Evolutionary conservation across 2,113 vertebrate genomes (phyloP), one percentile per base, ranked within the genome.

Genomic region (Ciconia stormi): DNA sequence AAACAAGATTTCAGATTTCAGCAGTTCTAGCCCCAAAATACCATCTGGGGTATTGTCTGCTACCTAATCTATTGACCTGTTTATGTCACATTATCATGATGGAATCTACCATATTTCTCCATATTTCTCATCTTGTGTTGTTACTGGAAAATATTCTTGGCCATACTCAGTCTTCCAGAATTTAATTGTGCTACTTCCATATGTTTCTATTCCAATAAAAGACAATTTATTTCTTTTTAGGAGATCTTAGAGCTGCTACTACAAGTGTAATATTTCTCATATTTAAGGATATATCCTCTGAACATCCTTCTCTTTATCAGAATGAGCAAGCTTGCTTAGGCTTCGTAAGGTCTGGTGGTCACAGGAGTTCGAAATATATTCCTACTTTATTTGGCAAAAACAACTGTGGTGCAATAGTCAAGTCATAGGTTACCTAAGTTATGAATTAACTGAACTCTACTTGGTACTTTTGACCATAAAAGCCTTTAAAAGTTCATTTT

Each of bases 371-470:
- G 0, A 89, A 91, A 79, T 85, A 80, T 29, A 53, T 95, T 97
- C 95, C 97, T 97, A 94, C 96, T 96, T 97, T 76, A 96, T 97
- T 97, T 94, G 95, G 97, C 96, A 94, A 95, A 95, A 97, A 96
- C 96, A 97, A 96, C 70, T 87, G 94, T 95, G 95, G 91, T 97
- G 96, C 96, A 94, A 72, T 79, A 84, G 66, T 82, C 70, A 82
- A 92, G 81, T 52, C 58, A 55, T 47, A 93, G 70, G 29, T 85
- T 87, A 67, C 81, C 58, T 40, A n/a, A 56, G 34, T 58, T 82
- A 84, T 22, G 17, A 76, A 61, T 70, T 87, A 73, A 72, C 26
- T 94, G 62, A 66, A 70, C 73, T 58, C n/a, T 36, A 16, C 16
- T 21, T 79, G 42, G 44, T 82, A 76, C 18, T 14, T 95, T 94